Percentiles rank a stretch among this genome's conserved stretches.
Evolutionary conservation across 2,797 vertebrate species (phyloP).

Genomic region (Crocidura indochinensis): DNA sequence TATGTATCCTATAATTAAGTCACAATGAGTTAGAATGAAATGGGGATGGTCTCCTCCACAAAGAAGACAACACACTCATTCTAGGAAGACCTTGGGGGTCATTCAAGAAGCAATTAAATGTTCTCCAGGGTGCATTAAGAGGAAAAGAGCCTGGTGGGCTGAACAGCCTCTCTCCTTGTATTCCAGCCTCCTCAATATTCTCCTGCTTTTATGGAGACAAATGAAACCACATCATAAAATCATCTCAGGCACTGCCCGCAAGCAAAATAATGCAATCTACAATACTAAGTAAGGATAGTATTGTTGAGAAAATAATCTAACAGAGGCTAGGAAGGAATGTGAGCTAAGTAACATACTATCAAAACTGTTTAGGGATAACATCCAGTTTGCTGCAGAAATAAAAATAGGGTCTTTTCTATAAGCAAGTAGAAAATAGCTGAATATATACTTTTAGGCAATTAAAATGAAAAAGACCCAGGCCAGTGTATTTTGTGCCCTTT

Average conservation of each 20-base stretch:
- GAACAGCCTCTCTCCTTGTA: slow-evolving; percentile 79
- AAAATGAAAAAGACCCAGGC: slow-evolving; percentile 57
- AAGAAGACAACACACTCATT: slow-evolving; percentile 92
- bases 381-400: slow-evolving; percentile 35
- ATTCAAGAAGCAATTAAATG: slow-evolving; percentile 91
- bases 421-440: slow-evolving; percentile 48
- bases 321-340: slow-evolving; percentile 44
- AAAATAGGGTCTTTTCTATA: slow-evolving; percentile 28
- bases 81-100: slow-evolving; percentile 90
- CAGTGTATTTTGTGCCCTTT: not conserved
- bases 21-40: slow-evolving; percentile 90
- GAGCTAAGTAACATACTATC: slow-evolving; percentile 61
- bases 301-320: slow-evolving; percentile 47
- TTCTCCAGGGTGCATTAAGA: slow-evolving; percentile 88
- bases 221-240: slow-evolving; percentile 79
- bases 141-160: slow-evolving; percentile 81
- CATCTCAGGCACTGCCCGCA: slow-evolving; percentile 58
- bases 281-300: slow-evolving; percentile 63
- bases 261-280: slow-evolving; percentile 76
- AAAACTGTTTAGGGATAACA: slow-evolving; percentile 38
- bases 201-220: slow-evolving; percentile 82
- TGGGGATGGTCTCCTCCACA: slow-evolving; percentile 88
- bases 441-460: slow-evolving; percentile 21
- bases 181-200: slow-evolving; percentile 81
- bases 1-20: slow-evolving; percentile 92